Evolutionary conservation across 2,113 vertebrate species (phyloP).

Genomic region (Panthera uncia): DNA sequence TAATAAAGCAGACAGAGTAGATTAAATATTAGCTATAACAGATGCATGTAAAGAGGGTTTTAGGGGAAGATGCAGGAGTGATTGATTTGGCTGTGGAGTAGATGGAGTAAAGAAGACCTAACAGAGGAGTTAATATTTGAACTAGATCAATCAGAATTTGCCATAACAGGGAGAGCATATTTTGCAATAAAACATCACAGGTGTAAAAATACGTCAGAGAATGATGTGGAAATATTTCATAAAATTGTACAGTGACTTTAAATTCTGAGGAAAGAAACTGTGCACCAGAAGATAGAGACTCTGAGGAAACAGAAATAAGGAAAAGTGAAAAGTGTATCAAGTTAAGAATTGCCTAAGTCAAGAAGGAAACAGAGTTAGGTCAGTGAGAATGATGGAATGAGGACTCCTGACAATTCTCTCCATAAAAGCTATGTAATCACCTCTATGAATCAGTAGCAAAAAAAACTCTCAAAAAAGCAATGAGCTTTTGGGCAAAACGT

Average conservation of each 20-base stretch:
- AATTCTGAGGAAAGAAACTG: neutral
- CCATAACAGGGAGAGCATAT: neutral
- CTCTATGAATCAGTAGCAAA: neutral
- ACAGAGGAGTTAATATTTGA: neutral
- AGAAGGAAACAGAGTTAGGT: neutral
- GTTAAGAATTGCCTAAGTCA: neutral
- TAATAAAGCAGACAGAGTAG: neutral
- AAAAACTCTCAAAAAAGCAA: neutral
- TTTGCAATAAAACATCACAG: neutral
- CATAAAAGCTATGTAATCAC: neutral
- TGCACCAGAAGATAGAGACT: neutral
- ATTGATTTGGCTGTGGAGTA: neutral
- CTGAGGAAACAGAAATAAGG: neutral
- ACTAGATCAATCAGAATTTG: neutral
- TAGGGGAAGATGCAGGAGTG: neutral
- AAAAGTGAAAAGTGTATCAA: neutral
- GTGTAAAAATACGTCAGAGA: neutral
- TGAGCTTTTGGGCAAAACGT: neutral
- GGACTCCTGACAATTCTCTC: neutral
- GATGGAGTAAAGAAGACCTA: neutral
- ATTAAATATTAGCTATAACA: neutral
- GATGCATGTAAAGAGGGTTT: neutral
- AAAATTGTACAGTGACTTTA: neutral
- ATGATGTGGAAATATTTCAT: neutral
- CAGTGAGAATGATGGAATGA: neutral